Evolutionary conservation across 2,113 vertebrate species (phyloP).

Genomic region (Hemibates koningsi): DNA sequence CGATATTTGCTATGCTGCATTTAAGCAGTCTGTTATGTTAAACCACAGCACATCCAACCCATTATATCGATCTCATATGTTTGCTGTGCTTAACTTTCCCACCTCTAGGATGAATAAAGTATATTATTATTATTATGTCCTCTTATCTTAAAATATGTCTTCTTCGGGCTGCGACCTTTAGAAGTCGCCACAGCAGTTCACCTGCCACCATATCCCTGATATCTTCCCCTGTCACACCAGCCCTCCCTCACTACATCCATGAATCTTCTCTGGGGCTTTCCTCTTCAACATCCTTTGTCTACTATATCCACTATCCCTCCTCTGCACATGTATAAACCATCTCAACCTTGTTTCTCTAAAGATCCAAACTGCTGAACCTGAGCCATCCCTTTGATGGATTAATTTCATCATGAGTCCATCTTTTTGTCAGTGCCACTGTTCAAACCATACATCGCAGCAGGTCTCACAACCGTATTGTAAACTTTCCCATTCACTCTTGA

Average conservation of each 20-base stretch:
- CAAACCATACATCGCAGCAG: background rate
- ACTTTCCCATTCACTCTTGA: background rate
- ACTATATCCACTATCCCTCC: background rate
- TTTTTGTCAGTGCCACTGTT: background rate
- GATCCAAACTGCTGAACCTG: background rate
- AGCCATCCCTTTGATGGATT: background rate
- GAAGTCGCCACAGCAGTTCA: background rate
- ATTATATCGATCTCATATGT: background rate
- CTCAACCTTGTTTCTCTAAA: background rate
- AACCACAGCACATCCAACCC: background rate
- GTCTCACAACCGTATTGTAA: background rate
- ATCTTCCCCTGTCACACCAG: background rate
- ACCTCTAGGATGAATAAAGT: background rate
- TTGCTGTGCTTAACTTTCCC: background rate
- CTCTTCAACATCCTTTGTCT: background rate
- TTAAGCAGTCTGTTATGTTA: background rate
- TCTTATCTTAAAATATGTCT: background rate
- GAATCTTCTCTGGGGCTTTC: background rate
- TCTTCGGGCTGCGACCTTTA: rapidly evolving
- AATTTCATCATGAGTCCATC: background rate
- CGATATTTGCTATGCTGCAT: background rate
- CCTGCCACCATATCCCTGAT: background rate
- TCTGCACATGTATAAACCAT: background rate
- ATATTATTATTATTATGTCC: background rate
- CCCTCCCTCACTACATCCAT: background rate